Base-by-base conservation (phyloP, 1,140 invertebrate species). In the Trichomalopsis sarcophagae region DNA sequence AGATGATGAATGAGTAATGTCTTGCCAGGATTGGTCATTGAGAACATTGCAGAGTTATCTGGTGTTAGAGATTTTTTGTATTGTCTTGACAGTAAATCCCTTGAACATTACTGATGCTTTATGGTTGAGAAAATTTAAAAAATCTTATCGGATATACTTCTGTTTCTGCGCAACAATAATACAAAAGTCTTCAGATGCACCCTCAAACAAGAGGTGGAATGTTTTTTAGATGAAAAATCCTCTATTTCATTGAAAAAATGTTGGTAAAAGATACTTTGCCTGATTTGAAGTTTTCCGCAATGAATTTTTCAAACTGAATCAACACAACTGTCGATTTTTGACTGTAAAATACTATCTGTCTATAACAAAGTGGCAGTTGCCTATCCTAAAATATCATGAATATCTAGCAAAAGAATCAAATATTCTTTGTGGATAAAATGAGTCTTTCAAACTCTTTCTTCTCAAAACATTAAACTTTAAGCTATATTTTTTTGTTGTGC, bases 241-340 rank as follows among this genome's bases (percentile, higher is more conserved):
- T 62, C 55, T 62, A 62, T 62, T 62, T 62, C 55, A 62, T 62
- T 62, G 55, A 62, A 62, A 62, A 62, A 62, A 62, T 62, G 55
- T 62, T 21, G 6, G 4, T 62, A 21, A 62, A 62, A 62, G 55
- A 62, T 62, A 62, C 17, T 62, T 9, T 62, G 55, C 21, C 55
- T 62, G 17, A n/a, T 62, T 62, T 62, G 5, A 62, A n/a, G 17
- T 62, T 62, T 21, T n/a, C 55, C 17, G 55, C 55, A 62, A 50
- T 50, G 11, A 10, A 50, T 50, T 50, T 50, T 50, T 50, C 14
- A 14, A 50, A 50, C 47, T 50, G 14, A 50, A 50, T 13, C 1
- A 50, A 50, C 10, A 50, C 13, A 50, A 50, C 47, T 3, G 14
- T 62, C 17, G 2, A 62, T 62, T 62, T 62, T 7, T 62, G 55